Percentiles rank a stretch among this genome's conserved stretches.
Evolutionary conservation across 2,113 vertebrate genomes (phyloP).

Genomic region (Calidris pugnax): DNA sequence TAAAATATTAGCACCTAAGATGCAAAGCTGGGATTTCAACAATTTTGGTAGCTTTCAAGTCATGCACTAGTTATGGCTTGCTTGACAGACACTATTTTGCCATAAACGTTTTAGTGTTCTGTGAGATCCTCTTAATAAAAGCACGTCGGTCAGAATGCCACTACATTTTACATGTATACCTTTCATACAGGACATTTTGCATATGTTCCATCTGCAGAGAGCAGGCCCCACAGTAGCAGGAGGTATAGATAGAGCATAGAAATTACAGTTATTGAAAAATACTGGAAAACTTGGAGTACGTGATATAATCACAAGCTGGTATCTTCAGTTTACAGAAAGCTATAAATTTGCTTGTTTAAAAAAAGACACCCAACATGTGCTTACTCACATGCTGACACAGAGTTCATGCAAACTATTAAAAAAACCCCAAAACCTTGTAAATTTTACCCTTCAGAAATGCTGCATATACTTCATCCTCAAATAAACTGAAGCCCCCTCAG

Average conservation of each 20-base stretch:
- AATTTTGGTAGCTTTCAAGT: not conserved
- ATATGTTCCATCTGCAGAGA: not conserved
- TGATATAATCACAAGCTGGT: not conserved
- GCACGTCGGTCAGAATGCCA: not conserved
- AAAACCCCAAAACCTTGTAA: not conserved
- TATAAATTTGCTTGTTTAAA: not conserved
- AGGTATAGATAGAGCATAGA: not conserved
- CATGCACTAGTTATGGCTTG: not conserved
- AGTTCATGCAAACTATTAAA: not conserved
- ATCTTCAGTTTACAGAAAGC: constrained; percentile 17
- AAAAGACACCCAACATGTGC: constrained; percentile 7
- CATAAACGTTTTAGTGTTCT: not conserved
- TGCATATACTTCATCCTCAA: not conserved
- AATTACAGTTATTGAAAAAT: not conserved
- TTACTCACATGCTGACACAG: constrained; percentile 25
- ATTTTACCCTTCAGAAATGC: constrained; percentile 5
- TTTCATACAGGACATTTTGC: not conserved
- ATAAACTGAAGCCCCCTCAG: not conserved
- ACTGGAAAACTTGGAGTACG: not conserved
- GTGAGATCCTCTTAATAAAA: not conserved
- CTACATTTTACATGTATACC: not conserved
- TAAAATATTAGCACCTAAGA: constrained; percentile 6
- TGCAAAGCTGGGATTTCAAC: not conserved
- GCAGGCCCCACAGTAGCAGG: not conserved
- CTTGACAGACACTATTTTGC: not conserved